Conservation (phyloP, 2,888 invertebrate genomes). For the Agapostemon virescens region DNA sequence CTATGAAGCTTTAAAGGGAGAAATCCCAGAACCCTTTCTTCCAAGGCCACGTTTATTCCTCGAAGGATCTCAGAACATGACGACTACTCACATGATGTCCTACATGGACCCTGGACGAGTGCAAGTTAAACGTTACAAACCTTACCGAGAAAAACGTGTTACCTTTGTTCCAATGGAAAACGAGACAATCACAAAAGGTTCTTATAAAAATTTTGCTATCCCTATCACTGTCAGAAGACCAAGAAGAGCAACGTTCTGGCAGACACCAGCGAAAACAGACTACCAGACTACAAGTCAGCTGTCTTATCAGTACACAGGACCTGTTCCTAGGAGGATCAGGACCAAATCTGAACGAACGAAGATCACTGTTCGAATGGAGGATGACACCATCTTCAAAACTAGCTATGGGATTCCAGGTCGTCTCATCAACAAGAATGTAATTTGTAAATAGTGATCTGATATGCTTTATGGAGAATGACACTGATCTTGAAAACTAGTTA, state of each 20-base stretch:
- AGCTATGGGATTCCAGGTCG: slow-evolving; percentile 65
- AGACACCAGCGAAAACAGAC: slow-evolving; percentile 60
- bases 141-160: slow-evolving; percentile 30
- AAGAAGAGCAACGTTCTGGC: slow-evolving; percentile 39
- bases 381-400: slow-evolving; percentile 59
- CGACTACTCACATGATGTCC: slow-evolving; percentile 59
- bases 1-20: slow-evolving; percentile 45
- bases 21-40: slow-evolving; percentile 47
- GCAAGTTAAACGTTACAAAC: slow-evolving; percentile 43
- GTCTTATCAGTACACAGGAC: slow-evolving; percentile 51
- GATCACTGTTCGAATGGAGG: slow-evolving; percentile 49
- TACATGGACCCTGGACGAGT: slow-evolving; percentile 58
- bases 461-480: slow-evolving; percentile 62
- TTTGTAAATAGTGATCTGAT: no score
- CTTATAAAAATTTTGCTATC: slow-evolving; percentile 51
- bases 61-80: slow-evolving; percentile 54
- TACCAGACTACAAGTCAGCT: slow-evolving; percentile 60
- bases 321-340: slow-evolving; percentile 8
- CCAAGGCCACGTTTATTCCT: slow-evolving; percentile 58
- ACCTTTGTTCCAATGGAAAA: slow-evolving; percentile 55
- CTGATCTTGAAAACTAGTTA: slow-evolving; percentile 65
- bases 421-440: slow-evolving; percentile 51
- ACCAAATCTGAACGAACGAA: not conserved
- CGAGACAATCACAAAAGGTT: slow-evolving; percentile 61
- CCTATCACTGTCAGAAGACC: slow-evolving; percentile 25